These are phyloP conservation scores for Coenonympha glycerion DNA, from an alignment of 2,888 invertebrate species.

Conservation along the genomic window DNA sequence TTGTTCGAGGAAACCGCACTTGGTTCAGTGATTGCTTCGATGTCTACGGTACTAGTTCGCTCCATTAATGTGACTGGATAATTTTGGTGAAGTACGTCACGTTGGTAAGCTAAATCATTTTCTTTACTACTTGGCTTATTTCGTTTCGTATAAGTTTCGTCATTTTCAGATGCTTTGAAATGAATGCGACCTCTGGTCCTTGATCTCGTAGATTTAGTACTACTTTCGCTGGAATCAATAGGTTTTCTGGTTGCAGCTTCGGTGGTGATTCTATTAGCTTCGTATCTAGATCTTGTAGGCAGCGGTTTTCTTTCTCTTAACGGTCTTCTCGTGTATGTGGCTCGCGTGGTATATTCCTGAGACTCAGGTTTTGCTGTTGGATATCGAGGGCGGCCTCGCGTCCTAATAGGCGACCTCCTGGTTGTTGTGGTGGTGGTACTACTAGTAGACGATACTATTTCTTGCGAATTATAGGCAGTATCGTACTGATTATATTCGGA, in stretches of 20 bases:
- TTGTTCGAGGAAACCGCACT: constrained; percentile 42
- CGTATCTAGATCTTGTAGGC: constrained; percentile 53
- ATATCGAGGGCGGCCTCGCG: constrained; percentile 61
- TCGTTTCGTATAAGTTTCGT: constrained; percentile 50
- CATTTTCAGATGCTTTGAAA: constrained; percentile 62
- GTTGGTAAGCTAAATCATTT: constrained; percentile 75
- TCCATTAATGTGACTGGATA: constrained; percentile 77
- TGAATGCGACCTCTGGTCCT: constrained; percentile 73
- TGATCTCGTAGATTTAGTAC: constrained; percentile 51
- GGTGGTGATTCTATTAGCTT: constrained; percentile 60
- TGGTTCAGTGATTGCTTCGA: constrained; percentile 67
- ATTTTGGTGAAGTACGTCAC: constrained; percentile 79
- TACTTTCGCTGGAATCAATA: constrained; percentile 47
- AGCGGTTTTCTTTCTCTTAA: constrained; percentile 71
- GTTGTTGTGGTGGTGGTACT: constrained; percentile 58
- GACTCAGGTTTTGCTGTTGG: constrained; percentile 59
- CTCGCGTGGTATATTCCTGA: constrained; percentile 57
- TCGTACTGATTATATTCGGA: constrained; percentile 48
- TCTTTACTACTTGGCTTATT: constrained; percentile 47
- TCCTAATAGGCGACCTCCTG: constrained; percentile 49
- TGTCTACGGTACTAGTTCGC: constrained; percentile 63
- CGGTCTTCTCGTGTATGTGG: constrained; percentile 65
- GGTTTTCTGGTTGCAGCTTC: constrained; percentile 51
- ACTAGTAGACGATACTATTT: constrained; percentile 39
- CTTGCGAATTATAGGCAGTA: constrained; percentile 38